Base-by-base conservation (phyloP, 92 coral and sea anemone genomes). In the Phenganax marumi region DNA sequence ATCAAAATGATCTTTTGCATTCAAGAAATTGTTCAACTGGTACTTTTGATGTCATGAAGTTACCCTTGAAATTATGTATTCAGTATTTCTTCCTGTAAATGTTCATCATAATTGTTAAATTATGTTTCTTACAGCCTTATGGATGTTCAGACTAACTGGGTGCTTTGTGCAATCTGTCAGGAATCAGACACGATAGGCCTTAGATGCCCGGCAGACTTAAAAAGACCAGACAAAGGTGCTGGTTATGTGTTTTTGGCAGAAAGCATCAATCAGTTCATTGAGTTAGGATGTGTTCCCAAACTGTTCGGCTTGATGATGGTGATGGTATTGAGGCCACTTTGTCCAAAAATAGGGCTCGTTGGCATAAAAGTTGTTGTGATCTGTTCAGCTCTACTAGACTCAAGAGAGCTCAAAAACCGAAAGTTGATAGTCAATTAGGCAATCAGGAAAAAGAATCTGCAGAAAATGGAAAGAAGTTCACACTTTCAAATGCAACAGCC, bases 341-440 rank as follows among this genome's bases (percentile, higher is more conserved):
- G 60, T 17, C 77, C 12, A 12, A 39, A 18, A 73, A 69, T n/a
- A 70, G 78, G 23, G 91, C 85, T 24, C 58, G 85, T 26, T 86
- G 81, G 84, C 89, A 89, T 49, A 89, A 86, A 64, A 76, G 87
- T 62, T 89, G 89, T 65, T 70, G 82, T 58, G 55, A 24, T 46
- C 39, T 14, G 57, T 87, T 43, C 52, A 84, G 70, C 50, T 54
- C 81, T 24, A 87, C 75, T 54, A 50, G 84, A 81, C 81, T 86
- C 11, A 86, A 62, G 22, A 51, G 75, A 50, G 87, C 71, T 64
- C 75, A 73, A 75, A 73, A 82, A 51, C 76, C 11, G 60, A 54
- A 54, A 54, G 60, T n/a, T 10, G 60, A 10, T 54, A 54, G 60
- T 54, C 60, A 54, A n/a, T n/a, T n/a, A 54, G 60, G 60, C 60